A percentile compares a stretch with the other conserved stretches of the same genome.
Conservation (phyloP, 2,888 invertebrate species). For the Xiphydria camelus region DNA sequence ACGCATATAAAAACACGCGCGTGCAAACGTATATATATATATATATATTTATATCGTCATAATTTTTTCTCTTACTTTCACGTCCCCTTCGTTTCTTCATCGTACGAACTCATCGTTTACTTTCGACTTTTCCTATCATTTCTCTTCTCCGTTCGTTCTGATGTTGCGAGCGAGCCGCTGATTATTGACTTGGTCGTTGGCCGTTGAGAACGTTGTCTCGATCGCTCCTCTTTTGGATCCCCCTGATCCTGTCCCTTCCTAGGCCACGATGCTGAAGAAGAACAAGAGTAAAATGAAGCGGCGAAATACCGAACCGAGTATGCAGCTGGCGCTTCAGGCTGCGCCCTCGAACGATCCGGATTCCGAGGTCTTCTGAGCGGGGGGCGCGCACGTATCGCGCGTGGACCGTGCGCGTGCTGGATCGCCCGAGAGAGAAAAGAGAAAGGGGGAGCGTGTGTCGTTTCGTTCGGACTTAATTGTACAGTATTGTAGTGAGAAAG, state of each 20-base stretch:
- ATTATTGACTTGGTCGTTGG: conserved; percentile 24
- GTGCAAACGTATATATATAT: conserved; percentile 10
- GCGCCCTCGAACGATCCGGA: conserved; percentile 57
- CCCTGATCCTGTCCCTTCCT: conserved; percentile 60
- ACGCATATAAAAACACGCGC: conserved; percentile 8
- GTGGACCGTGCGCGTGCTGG: not conserved
- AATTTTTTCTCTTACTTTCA: not conserved
- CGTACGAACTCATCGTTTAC: too few relatives aligned
- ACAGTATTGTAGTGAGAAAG: too few relatives aligned
- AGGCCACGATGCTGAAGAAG: conserved; percentile 99
- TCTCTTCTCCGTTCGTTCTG: conserved; percentile 13
- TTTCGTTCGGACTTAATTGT: not conserved
- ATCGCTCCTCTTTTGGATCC: conserved; percentile 41
- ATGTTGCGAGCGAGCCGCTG: conserved; percentile 27
- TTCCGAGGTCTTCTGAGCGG: conserved; percentile 54
- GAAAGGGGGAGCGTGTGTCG: too few relatives aligned
- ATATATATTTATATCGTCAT: conserved; percentile 5
- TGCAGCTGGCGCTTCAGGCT: conserved; percentile 63
- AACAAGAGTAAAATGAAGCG: conserved; percentile 95
- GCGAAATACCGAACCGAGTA: conserved; percentile 87
- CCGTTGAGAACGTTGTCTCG: too few relatives aligned
- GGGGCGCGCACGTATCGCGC: conserved; percentile 3
- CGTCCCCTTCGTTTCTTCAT: too few relatives aligned
- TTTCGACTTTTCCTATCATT: too few relatives aligned
- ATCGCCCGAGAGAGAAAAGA: not conserved